These are phyloP conservation scores for Temnopleurus reevesii DNA, from an alignment of 53 echinoderm and acorn worm species.

Conservation along the genomic window DNA sequence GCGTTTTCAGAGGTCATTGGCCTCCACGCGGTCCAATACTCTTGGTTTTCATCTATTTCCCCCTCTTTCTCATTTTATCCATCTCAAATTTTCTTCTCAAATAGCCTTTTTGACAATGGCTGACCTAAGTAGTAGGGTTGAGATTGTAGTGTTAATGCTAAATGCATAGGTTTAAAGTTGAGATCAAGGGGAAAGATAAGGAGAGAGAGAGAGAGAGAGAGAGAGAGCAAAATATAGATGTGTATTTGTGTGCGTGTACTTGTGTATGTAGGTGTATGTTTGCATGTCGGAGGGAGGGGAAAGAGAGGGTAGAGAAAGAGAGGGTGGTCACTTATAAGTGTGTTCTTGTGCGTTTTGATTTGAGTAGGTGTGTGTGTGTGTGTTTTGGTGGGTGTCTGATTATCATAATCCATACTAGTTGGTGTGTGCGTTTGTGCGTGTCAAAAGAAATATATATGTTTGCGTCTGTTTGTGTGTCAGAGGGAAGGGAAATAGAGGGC, in stretches of 20 bases:
- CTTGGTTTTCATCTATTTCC: neutral
- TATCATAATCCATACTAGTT: no score
- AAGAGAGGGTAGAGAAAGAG: neutral
- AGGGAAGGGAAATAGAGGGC: no score
- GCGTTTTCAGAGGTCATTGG: slow-evolving; percentile 25
- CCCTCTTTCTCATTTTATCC: neutral
- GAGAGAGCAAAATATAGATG: neutral
- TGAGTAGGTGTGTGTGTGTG: neutral
- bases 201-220: neutral
- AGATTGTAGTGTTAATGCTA: neutral
- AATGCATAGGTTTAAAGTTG: neutral
- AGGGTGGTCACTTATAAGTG: no score
- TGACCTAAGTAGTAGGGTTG: neutral
- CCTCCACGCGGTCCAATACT: neutral
- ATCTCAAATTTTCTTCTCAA: neutral
- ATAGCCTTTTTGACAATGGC: neutral
- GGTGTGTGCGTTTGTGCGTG: no score
- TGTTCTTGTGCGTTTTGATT: no score
- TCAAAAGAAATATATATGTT: no score
- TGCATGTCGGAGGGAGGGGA: neutral
- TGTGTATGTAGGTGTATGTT: neutral
- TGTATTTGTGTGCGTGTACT: neutral
- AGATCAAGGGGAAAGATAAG: neutral
- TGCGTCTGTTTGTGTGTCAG: no score
- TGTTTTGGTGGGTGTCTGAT: no score